Evolutionary conservation across 2,888 invertebrate genomes (phyloP), one percentile per base, ranked within the genome.

Genomic region (Teleogryllus oceanicus): DNA sequence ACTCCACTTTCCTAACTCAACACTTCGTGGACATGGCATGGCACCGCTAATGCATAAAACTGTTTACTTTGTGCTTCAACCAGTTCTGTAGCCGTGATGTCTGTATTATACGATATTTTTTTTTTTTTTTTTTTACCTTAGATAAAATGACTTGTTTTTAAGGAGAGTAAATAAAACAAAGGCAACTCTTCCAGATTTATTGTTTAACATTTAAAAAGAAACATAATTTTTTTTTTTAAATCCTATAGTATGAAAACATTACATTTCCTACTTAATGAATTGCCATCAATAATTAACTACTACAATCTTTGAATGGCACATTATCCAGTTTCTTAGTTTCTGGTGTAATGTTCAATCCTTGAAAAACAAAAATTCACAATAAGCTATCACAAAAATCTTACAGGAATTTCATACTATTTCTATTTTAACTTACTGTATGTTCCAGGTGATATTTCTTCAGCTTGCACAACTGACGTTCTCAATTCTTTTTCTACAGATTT

Each of bases 391-490:
- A n/a, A 74, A n/a, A 74, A 74, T 74, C 18, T n/a, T 18, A 74
- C 12, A 74, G 11, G 5, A 10, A 74, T 18, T 18, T 74, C 74
- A 74, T 74, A 74, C 11, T 20, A 74, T 12, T 8, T n/a, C 0
- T n/a, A 80, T n/a, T 62, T 62, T n/a, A 78, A 83, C 85, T 86
- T 88, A 93, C 94, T 90, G 87, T 89, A 94, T 83, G 89, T 88
- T 82, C 93, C 92, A 74, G 93, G 91, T 83, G 89, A 87, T n/a
- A 90, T 89, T 88, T 92, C 89, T 83, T 88, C 87, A 8, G 93
- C 92, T 87, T 95, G 94, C 81, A 95, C 91, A 2, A 95, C 91
- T 85, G 92, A 92, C 16, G 92, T 92, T 84, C 90, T 89, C 49
- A 95, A 85, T 87, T 94, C 94, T 78, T 87, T 86, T 85, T 93